These are phyloP conservation scores for Latrodectus hesperus DNA, from an alignment of 2,888 invertebrate species.

Conservation along the genomic window DNA sequence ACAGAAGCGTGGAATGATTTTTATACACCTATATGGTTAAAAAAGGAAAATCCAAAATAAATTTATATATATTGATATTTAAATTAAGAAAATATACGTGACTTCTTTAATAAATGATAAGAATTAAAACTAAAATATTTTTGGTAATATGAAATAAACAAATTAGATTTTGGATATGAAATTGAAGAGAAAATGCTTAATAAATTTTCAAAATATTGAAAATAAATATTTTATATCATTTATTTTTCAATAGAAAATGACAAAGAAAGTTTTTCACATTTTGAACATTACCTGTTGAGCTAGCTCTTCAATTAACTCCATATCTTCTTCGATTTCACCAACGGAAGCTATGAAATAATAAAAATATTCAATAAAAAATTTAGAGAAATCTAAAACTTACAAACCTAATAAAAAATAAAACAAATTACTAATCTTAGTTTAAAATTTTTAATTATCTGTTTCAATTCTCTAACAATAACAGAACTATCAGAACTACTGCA, in stretches of 20 bases:
- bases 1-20: constrained; percentile 84
- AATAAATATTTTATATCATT: neutral
- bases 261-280: too few species aligned
- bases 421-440: too few species aligned
- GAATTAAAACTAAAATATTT: neutral
- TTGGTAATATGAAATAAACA: neutral
- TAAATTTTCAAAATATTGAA: neutral
- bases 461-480: too few species aligned
- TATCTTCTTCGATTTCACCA: constrained; percentile 82
- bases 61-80: neutral
- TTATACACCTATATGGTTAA: constrained; percentile 77
- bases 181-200: too few species aligned
- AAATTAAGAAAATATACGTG: neutral
- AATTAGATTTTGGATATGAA: too few species aligned
- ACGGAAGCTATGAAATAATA: constrained; percentile 72
- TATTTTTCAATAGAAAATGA: neutral
- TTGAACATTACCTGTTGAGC: constrained; percentile 76
- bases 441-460: too few species aligned
- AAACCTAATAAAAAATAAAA: too few species aligned
- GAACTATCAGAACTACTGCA: too few species aligned
- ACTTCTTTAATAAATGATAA: neutral
- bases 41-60: neutral
- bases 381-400: neutral
- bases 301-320: constrained; percentile 83
- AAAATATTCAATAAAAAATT: neutral